phyloP scores from a whole-genome alignment of 2,113 vertebrate genomes.

The Sander vitreus region DNA sequence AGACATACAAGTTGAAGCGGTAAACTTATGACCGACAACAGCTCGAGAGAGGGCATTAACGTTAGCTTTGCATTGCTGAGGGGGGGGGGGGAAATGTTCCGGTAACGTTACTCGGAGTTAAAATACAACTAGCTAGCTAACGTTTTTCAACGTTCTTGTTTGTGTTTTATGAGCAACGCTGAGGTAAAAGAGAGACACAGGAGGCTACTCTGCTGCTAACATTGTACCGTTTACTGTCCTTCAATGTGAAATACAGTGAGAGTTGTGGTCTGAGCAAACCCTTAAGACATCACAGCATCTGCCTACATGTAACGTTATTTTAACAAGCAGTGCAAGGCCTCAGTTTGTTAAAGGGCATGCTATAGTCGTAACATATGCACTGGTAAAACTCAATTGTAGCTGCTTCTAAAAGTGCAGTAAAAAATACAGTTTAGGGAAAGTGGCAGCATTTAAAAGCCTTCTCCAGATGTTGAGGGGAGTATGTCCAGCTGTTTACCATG shows the following conservation, averaged over 20 bases:
- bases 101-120: background rate
- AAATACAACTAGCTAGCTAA: background rate
- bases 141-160: background rate
- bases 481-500: background rate
- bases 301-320: background rate
- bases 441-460: background rate
- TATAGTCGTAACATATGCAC: background rate
- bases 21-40: conserved; percentile 41
- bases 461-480: background rate
- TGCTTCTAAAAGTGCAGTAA: background rate
- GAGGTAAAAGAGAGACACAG: background rate
- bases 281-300: background rate
- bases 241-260: background rate
- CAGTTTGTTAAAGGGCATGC: background rate
- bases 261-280: background rate
- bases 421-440: background rate
- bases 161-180: background rate
- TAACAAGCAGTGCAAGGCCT: conserved; percentile 3
- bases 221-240: background rate
- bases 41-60: background rate
- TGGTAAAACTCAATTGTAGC: background rate
- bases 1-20: conserved; percentile 76
- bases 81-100: background rate
- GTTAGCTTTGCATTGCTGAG: background rate
- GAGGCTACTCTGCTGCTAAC: too few relatives aligned